Evolutionary conservation across 2,113 vertebrate species (phyloP), one percentile per base, ranked within the genome.

Genomic region (Lates calcarifer): DNA sequence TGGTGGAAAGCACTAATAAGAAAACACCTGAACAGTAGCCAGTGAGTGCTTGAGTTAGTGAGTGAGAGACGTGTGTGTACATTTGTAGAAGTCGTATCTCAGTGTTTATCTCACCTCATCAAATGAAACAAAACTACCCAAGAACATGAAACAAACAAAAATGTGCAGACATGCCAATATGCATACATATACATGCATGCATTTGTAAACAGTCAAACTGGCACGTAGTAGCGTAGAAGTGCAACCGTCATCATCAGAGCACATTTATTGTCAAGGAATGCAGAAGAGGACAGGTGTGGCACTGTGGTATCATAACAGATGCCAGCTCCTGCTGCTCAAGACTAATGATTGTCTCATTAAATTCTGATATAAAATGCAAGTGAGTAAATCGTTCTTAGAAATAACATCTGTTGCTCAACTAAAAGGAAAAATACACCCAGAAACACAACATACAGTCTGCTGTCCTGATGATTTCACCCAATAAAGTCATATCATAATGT

Each of bases 261-360:
- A 33, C 31, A 41, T 56, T 62, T 78, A 71, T 43, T 64, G 60
- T 67, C 8, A 55, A 69, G 74, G 80, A 83, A 85, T 72, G 89
- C 74, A 77, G 72, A 26, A 45, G 74, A 83, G 62, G 55, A 87
- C 87, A 88, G 89, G 84, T 87, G 84, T 68, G 86, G 82, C 85
- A 35, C 24, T 72, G 43, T 53, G 60, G 64, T 72, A 81, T 74
- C 70, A 39, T 0, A 65, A 67, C 29, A 57, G 31, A 73, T 84
- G 60, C 70, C 77, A 69, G 66, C 45, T 55, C 18, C 39, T 22
- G 6, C 70, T 57, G 47, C 29, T 69, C 29, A 83, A 51, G 11
- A 62, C 47, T 43, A 43, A 75, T 62, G n/a, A 72, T 39, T 33
- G 56, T 33, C 56, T 74, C 22, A 41, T 81, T 79, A 58, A 45